Base-by-base conservation (phyloP, 2,797 vertebrate genomes). In the Triplophysa yarkandensis region DNA sequence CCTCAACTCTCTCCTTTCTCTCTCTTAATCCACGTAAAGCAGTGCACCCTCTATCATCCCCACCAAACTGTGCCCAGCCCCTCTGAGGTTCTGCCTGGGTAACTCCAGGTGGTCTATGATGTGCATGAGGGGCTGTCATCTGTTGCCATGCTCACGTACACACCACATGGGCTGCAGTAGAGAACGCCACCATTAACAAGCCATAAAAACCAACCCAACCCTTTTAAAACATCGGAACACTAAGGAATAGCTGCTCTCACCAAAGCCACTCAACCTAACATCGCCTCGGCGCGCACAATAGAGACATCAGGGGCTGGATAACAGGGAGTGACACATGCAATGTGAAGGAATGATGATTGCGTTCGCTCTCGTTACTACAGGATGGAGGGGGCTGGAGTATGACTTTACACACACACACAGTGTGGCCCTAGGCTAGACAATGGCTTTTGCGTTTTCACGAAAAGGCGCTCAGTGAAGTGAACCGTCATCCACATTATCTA, bases 91-190 rank as follows among this genome's bases (percentile, higher is more conserved):
- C 91, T 77, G 83, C 86, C 88, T 91, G 89, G 85, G 87, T 89
- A 85, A 87, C 85, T 91, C 89, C 92, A 93, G 91, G 91, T 93
- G 92, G 88, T 82, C 86, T 84, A 86, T 86, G 88, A 88, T 83
- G 86, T 72, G 81, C 76, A 74, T 81, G 76, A 87, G 86, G 85
- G 86, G 84, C 83, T 79, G 74, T 91, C 88, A 88, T 91, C 87
- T 91, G 89, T 86, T 89, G 87, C 83, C 81, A 77, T 83, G 87
- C 83, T 89, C 85, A 85, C 83, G 85, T 85, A 85, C 74, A 86
- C 80, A 81, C 65, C 70, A 77, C 58, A 70, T 67, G 62, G 72
- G 73, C 77, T 66, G 72, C 77, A 72, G 78, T 68, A 66, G 76
- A 82, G 81, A 84, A 71, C 78, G 76, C 58, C 78, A 83, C 74